These are phyloP conservation scores for Malaclemys terrapin DNA, from an alignment of 2,113 vertebrate genomes.

Conservation along the genomic window DNA sequence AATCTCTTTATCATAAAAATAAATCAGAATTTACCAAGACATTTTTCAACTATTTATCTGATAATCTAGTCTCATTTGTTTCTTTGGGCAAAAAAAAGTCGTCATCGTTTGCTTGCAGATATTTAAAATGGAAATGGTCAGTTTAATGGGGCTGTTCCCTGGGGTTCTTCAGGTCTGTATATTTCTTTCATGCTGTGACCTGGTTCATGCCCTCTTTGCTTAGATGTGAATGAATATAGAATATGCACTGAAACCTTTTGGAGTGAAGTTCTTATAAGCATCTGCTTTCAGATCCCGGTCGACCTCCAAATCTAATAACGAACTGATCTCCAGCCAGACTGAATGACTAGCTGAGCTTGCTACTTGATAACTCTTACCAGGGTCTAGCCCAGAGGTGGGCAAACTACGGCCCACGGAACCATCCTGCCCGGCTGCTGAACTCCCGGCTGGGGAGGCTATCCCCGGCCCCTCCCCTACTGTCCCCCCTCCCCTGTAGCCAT, in stretches of 20 bases:
- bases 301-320: conserved; percentile 34
- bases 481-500: no score
- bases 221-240: fast-evolving
- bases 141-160: background rate
- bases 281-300: background rate
- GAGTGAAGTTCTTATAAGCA: conserved; percentile 64
- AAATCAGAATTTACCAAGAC: fast-evolving
- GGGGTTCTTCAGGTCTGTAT: background rate
- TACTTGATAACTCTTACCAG: background rate
- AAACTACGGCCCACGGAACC: no score
- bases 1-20: no score
- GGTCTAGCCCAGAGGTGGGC: background rate
- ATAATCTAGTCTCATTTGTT: background rate
- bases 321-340: background rate
- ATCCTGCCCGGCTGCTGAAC: no score
- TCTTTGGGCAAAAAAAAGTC: background rate
- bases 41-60: background rate
- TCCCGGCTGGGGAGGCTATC: no score
- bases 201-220: background rate
- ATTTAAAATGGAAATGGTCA: background rate
- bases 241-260: conserved; percentile 49
- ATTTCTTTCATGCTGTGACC: background rate
- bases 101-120: background rate
- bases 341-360: conserved; percentile 1
- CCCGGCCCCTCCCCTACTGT: no score